Evolutionary conservation across 2,888 invertebrate species (phyloP).

Genomic region (Himalopsyche japonica): DNA sequence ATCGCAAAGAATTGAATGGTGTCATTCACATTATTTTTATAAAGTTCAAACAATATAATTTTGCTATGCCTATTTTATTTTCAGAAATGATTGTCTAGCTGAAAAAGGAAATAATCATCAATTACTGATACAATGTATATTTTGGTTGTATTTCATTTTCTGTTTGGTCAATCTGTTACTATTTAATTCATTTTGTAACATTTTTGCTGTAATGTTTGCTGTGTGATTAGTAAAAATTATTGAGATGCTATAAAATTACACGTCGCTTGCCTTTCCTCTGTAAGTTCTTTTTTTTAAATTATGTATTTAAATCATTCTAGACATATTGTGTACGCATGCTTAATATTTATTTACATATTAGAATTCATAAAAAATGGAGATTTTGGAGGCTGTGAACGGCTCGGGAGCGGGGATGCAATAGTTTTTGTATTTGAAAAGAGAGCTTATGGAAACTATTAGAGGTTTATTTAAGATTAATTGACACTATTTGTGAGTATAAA

Average conservation of each 20-base stretch:
- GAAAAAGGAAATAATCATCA: too few relatives aligned
- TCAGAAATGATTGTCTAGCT: too few relatives aligned
- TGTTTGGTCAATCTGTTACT: not conserved
- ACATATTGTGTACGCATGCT: not conserved
- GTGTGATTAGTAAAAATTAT: not conserved
- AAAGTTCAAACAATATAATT: too few relatives aligned
- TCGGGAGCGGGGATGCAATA: slow-evolving; percentile 5
- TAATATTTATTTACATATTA: not conserved
- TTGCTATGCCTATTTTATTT: too few relatives aligned
- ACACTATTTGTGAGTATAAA: slow-evolving; percentile 17
- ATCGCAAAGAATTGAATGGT: too few relatives aligned
- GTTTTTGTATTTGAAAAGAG: slow-evolving; percentile 33
- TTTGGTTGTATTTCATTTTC: not conserved
- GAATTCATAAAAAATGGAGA: slow-evolving; percentile 14
- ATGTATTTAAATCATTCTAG: not conserved
- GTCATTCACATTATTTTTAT: too few relatives aligned
- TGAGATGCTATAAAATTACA: not conserved
- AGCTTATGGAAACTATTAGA: slow-evolving; percentile 39
- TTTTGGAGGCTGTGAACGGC: slow-evolving; percentile 38
- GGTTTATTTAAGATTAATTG: slow-evolving; percentile 29
- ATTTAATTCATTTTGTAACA: not conserved
- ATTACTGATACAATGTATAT: not conserved
- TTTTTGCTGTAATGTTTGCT: not conserved
- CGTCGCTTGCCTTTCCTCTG: not conserved
- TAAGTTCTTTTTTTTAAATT: not conserved